Base-by-base conservation (phyloP, 2,888 invertebrate genomes). In the Lithophane socia region DNA sequence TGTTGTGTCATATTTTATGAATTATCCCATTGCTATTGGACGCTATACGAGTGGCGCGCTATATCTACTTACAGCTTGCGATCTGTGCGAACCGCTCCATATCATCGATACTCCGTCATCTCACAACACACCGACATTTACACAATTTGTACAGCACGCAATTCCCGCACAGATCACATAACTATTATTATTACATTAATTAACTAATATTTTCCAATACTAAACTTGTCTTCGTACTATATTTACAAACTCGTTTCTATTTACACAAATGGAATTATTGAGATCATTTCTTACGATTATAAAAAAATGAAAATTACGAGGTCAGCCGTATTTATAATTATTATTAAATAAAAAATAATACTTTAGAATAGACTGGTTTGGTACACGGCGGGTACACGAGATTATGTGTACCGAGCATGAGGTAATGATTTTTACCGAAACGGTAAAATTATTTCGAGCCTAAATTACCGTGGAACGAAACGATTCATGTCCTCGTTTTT, bases 221-320 rank as follows among this genome's bases (percentile, higher is more conserved):
- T 93, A 93, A 73, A 90, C 82, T 88, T 89, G 87, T 91, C 92
- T 88, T 73, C 84, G 56, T 65, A 82, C 91, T 95, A 94, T 95
- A 96, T 96, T 93, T 96, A 96, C 94, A 95, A 75, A 88, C 86
- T 88, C 92, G 93, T 92, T 88, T 84, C 92, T 96, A 96, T 96
- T 93, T 96, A 96, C 95, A 96, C 93, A 95, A 94, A 96, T 95
- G 96, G 96, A 96, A 96, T 96, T 95, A 94, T 95, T 96, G 96
- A 96, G 96, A 96, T 96, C 96, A 96, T 95, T 95, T 95, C 94
- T 95, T 95, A 95, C 93, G 95, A 93, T 94, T 92, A 91, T 92
- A 90, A 92, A 92, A 87, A 92, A 94, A 93, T 94, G 94, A 95
- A 93, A 88, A 90, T 93, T 92, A 94, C 92, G 93, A 94, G 93